These are phyloP conservation scores for Heteronetta atricapilla DNA, from an alignment of 2,113 vertebrate genomes.

Conservation along the genomic window DNA sequence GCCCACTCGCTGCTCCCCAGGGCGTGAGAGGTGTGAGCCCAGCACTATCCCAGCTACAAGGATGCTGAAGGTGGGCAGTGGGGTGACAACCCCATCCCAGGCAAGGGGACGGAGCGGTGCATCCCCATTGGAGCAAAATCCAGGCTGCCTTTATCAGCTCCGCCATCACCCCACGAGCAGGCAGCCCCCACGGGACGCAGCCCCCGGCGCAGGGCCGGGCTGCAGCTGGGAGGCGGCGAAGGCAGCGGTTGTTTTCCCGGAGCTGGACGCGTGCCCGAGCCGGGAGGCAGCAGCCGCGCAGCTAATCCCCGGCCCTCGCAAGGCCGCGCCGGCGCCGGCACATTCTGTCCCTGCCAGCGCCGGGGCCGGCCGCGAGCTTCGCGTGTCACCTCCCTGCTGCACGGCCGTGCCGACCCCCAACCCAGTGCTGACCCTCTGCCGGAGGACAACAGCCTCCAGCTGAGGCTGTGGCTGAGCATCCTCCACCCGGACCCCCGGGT, in stretches of 20 bases:
- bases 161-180: accelerated
- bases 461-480: background rate
- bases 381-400: background rate
- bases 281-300: background rate
- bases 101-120: accelerated
- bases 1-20: accelerated
- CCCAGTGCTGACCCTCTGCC: accelerated
- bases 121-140: accelerated
- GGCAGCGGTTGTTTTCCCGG: background rate
- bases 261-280: slow-evolving; percentile 21
- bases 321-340: background rate
- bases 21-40: background rate
- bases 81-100: accelerated
- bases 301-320: background rate
- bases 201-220: background rate
- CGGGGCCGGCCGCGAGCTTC: background rate
- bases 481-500: too few relatives aligned
- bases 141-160: background rate
- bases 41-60: accelerated
- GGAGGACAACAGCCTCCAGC: background rate
- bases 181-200: background rate
- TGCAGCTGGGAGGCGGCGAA: background rate
- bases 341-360: slow-evolving; percentile 52
- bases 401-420: background rate
- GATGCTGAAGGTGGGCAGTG: background rate